A percentile compares a stretch with the other conserved stretches of the same genome.
These are phyloP conservation scores for Solenopsis invicta DNA, from an alignment of 1,140 invertebrate species.

Conservation along the genomic window DNA sequence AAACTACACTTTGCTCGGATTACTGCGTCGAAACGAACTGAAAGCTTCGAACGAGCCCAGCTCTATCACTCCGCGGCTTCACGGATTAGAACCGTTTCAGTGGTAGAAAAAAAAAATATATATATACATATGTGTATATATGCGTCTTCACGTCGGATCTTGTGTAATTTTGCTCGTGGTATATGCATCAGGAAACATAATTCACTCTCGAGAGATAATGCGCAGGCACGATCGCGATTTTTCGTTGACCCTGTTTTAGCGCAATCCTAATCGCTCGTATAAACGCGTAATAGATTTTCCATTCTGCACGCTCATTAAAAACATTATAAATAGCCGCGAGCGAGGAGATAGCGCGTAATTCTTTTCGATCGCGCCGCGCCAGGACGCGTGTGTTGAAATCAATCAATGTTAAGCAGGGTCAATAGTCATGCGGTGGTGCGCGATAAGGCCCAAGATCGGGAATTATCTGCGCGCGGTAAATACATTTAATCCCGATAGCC, in stretches of 20 bases:
- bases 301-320: conserved; percentile 60
- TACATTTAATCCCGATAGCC: conserved; percentile 61
- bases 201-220: conserved; percentile 34
- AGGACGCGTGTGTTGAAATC: conserved; percentile 60
- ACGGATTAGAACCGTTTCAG: background rate
- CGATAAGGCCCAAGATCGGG: conserved; percentile 65
- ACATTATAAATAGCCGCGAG: conserved; percentile 50
- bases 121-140: background rate
- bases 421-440: conserved; percentile 56
- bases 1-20: background rate
- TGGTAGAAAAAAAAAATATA: background rate
- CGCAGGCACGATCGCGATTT: conserved; percentile 38
- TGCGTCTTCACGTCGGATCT: background rate
- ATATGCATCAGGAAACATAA: conserved; percentile 49
- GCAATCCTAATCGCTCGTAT: conserved; percentile 40
- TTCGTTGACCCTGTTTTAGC: conserved; percentile 55
- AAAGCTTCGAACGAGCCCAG: no score
- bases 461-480: conserved; percentile 62
- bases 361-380: conserved; percentile 36
- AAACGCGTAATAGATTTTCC: conserved; percentile 73
- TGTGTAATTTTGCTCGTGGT: background rate
- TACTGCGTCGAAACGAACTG: background rate
- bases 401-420: conserved; percentile 70
- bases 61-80: background rate
- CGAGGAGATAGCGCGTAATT: conserved; percentile 47